These are phyloP conservation scores for Aphelenchoides besseyi DNA, from an alignment of 1,140 invertebrate species.

Conservation along the genomic window DNA sequence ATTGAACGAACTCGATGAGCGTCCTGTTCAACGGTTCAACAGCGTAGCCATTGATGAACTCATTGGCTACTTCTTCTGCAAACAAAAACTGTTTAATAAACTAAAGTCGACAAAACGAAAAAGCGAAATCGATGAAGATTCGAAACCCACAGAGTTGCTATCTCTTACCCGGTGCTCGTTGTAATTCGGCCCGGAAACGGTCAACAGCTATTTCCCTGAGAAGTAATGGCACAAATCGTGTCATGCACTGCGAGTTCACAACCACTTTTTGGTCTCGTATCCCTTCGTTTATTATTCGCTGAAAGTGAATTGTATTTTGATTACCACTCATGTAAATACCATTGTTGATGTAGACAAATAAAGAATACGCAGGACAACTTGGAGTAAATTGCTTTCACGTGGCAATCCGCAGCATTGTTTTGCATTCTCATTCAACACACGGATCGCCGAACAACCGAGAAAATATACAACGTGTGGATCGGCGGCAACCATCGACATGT, in stretches of 20 bases:
- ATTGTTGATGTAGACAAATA: constrained; percentile 27
- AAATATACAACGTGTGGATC: constrained; percentile 50
- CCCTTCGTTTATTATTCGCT: constrained; percentile 25
- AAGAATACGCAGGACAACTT: constrained; percentile 39
- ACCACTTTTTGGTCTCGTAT: constrained; percentile 27
- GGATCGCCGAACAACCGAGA: constrained; percentile 39
- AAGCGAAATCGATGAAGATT: not conserved
- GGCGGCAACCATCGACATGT: constrained; percentile 40
- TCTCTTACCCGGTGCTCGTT: constrained; percentile 21
- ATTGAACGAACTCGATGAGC: not conserved
- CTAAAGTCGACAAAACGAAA: not conserved
- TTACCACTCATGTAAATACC: constrained; percentile 1
- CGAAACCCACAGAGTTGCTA: not conserved
- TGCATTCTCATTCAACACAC: constrained; percentile 37
- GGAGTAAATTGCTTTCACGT: constrained; percentile 29
- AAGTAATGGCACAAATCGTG: constrained; percentile 38
- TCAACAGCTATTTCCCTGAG: constrained; percentile 32
- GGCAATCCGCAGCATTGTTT: constrained; percentile 16
- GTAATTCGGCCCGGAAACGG: constrained; percentile 35
- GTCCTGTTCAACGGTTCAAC: not conserved
- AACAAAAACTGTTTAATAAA: not conserved
- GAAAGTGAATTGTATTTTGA: not conserved
- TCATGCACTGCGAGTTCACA: constrained; percentile 31
- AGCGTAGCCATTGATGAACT: not conserved
- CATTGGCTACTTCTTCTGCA: constrained; percentile 12